Percentiles rank a stretch among this genome's conserved stretches.
Evolutionary conservation across 2,888 invertebrate genomes (phyloP).

Genomic region (Sisyra nigra): DNA sequence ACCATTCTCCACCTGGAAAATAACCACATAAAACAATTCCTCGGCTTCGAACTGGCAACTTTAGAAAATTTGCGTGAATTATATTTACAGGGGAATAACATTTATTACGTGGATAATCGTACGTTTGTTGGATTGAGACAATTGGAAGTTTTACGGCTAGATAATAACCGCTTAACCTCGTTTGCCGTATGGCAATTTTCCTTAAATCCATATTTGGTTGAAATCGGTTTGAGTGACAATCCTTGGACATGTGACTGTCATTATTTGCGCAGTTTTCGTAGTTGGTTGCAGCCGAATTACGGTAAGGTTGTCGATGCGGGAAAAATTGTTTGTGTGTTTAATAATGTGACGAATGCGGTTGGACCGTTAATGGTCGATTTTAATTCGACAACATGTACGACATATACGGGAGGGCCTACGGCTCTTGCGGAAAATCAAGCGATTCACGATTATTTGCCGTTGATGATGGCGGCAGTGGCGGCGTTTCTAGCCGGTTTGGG

Average conservation of each 20-base stretch:
- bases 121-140: slow-evolving; percentile 69
- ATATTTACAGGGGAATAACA: slow-evolving; percentile 73
- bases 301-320: slow-evolving; percentile 68
- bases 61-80: slow-evolving; percentile 71
- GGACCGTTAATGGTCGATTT: slow-evolving; percentile 60
- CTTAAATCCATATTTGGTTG: slow-evolving; percentile 71
- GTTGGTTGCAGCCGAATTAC: slow-evolving; percentile 61
- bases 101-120: slow-evolving; percentile 67
- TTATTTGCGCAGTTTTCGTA: slow-evolving; percentile 62
- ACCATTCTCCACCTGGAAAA: slow-evolving; percentile 73
- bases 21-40: slow-evolving; percentile 62
- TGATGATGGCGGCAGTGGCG: slow-evolving; percentile 60
- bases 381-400: slow-evolving; percentile 61
- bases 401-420: slow-evolving; percentile 53
- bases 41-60: slow-evolving; percentile 69
- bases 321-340: slow-evolving; percentile 59
- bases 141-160: slow-evolving; percentile 69
- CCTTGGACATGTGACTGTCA: slow-evolving; percentile 86
- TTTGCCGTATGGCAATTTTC: slow-evolving; percentile 79
- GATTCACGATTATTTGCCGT: slow-evolving; percentile 67
- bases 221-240: slow-evolving; percentile 68
- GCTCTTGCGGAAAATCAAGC: slow-evolving; percentile 58
- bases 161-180: slow-evolving; percentile 65
- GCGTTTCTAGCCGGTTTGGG: slow-evolving; percentile 62
- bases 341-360: slow-evolving; percentile 41